A percentile compares a stretch with the other conserved stretches of the same genome.
These are phyloP conservation scores for Willowsia nigromaculata DNA, from an alignment of 2,888 invertebrate species.

Conservation along the genomic window DNA sequence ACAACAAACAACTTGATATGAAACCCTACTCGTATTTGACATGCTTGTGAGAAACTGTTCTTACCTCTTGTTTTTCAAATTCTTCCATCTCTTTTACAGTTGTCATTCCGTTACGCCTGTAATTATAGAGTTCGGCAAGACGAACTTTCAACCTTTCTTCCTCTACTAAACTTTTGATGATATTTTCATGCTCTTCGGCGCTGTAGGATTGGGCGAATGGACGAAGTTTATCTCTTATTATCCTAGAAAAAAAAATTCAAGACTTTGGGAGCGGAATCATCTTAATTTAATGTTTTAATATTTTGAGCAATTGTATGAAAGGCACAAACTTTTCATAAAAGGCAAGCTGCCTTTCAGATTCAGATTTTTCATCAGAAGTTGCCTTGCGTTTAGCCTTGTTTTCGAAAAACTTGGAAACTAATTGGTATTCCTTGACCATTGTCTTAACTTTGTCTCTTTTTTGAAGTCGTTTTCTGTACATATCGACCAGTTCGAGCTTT, in stretches of 20 bases:
- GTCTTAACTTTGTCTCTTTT: conserved; percentile 94
- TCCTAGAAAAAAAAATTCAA: conserved; percentile 80
- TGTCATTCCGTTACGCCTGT: conserved; percentile 92
- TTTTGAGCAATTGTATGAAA: neutral
- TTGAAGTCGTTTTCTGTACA: conserved; percentile 90
- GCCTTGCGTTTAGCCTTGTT: conserved; percentile 58
- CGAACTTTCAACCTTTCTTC: conserved; percentile 92
- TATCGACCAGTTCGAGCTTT: conserved; percentile 95
- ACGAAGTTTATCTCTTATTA: conserved; percentile 90
- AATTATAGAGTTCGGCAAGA: conserved; percentile 90
- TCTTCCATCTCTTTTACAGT: conserved; percentile 80
- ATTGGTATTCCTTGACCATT: conserved; percentile 93
- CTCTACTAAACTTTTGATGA: conserved; percentile 88
- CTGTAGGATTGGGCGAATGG: conserved; percentile 94
- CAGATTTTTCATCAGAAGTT: neutral
- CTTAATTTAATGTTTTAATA: neutral
- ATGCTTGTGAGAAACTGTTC: neutral
- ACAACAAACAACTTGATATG: conserved; percentile 6
- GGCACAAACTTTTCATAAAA: conserved; percentile 75
- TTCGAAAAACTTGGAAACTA: conserved; percentile 90
- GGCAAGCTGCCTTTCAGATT: conserved; percentile 69
- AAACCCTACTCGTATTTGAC: neutral
- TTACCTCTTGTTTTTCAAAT: conserved; percentile 72
- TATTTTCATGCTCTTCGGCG: conserved; percentile 90
- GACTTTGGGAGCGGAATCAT: neutral